A percentile compares a stretch with the other conserved stretches of the same genome.
Evolutionary conservation across 2,113 vertebrate genomes (phyloP).

Genomic region (Phoenicopterus ruber): DNA sequence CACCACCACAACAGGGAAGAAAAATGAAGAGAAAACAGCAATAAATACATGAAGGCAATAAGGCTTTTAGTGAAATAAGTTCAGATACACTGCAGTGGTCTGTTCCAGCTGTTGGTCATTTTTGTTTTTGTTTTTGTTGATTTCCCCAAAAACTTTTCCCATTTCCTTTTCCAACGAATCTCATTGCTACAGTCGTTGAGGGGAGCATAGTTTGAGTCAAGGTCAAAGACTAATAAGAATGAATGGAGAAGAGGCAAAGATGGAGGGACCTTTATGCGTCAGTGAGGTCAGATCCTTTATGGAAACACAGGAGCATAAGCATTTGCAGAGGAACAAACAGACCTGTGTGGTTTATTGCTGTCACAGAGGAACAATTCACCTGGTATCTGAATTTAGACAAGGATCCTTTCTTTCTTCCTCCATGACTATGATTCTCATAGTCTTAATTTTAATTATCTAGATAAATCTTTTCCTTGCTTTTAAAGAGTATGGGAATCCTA

Average conservation of each 20-base stretch:
- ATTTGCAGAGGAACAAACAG: neutral
- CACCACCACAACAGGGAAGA: too few species aligned
- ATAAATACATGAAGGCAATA: neutral
- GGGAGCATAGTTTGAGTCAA: neutral
- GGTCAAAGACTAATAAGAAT: neutral
- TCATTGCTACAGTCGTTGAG: neutral
- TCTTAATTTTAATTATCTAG: neutral
- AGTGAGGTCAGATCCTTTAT: neutral
- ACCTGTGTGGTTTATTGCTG: neutral
- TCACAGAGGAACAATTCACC: neutral
- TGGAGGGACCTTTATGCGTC: neutral
- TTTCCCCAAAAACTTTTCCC: neutral
- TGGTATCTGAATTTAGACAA: neutral
- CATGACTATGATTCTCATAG: neutral
- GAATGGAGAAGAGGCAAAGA: neutral
- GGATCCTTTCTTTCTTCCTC: neutral
- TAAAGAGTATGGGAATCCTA: neutral
- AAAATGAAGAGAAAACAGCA: neutral
- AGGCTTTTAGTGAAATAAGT: neutral
- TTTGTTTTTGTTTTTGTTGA: neutral
- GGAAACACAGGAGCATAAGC: neutral
- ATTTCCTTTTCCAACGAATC: neutral
- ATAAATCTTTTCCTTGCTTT: neutral
- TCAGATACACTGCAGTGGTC: neutral
- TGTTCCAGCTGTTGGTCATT: neutral